Evolutionary conservation across 2,797 vertebrate genomes (phyloP), one percentile per base, ranked within the genome.

Genomic region (Thamnophis elegans): DNA sequence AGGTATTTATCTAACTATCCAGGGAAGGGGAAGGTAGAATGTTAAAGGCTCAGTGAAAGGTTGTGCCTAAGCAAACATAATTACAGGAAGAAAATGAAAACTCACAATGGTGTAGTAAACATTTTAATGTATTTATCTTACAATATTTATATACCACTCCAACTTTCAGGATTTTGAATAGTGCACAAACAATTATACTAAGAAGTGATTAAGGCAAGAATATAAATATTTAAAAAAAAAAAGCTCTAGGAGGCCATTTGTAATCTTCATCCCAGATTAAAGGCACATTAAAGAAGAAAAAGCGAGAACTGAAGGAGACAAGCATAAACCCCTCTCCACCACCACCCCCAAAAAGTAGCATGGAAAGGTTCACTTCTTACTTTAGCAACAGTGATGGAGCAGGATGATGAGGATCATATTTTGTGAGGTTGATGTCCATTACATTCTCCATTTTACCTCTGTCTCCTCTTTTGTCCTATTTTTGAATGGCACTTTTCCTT

Each of bases 1-100:
- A 95, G 85, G 73, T 96, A 94, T 97, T 96, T 96, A 95, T 53
- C 93, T 88, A 96, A 96, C 94, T 92, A 95, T 89, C 92, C 36
- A 78, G 22, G 91, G 92, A 95, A 91, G 28, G 53, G 93, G 94
- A 91, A 89, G 91, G 55, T 54, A 85, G 82, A 65, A 94, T 91
- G 88, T 94, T 94, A 91, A 94, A 95, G 93, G 87, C 65, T 32
- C 68, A 93, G 13, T 47, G 54, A 20, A 86, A 93, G 93, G 95
- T 95, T 94, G 95, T 95, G 94, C 62, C 95, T 88, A 96, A 94
- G 92, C 89, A 62, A 0, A 54, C 42, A 93, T 32, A 78, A 82
- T 94, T 95, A 94, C 90, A 91, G 94, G 94, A 95, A 94, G 87
- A 95, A 95, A 93, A 94, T 89, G 88, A 95, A 88, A 53, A 58